Evolutionary conservation across 2,888 invertebrate species (phyloP), one percentile per base, ranked within the genome.

Genomic region (Rhynchonema sp.): DNA sequence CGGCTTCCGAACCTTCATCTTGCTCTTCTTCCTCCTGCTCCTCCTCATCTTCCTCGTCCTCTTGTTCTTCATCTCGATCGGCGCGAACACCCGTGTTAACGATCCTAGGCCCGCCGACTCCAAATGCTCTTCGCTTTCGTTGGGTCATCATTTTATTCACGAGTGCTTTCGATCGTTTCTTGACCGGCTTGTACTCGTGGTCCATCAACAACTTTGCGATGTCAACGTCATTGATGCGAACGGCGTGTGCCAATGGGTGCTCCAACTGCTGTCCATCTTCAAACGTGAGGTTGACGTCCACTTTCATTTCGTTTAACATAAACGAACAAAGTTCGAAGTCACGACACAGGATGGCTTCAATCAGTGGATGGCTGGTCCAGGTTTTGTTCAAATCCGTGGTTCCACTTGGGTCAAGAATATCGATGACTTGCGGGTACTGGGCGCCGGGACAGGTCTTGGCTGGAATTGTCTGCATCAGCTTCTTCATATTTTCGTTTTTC

Each of bases 241-340:
- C 74, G 55, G 76, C 75, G 66, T 75, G 72, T 74, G 76, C 76
- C 46, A 77, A 64, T n/a, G n/a, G n/a, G n/a, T n/a, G n/a, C 20
- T 76, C 74, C 22, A 74, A 74, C n/a, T 70, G 62, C 13, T 72
- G 71, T 2, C 2, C 23, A 27, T 6, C 29, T 6, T 20, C 28
- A 30, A 20, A n/a, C 2, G 46, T 22, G 17, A 2, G 1, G 28
- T 60, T 60, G 26, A 54, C 27, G 53, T 58, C 54, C 13, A 26
- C 58, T 17, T 53, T 17, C 29, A 73, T 71, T 58, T 68, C 64
- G 60, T 69, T 63, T 30, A 77, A 66, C 54, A 77, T 65, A 60
- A 69, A 69, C 63, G 69, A 68, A 1, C 68, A 70, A 38, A 74
- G 64, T 30, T 69, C 66, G 62, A 73, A 70, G 63, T 75, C 69